Percentiles rank a stretch among this genome's conserved stretches.
Evolutionary conservation across 2,888 invertebrate species (phyloP).

Genomic region (Xylocampa areola): DNA sequence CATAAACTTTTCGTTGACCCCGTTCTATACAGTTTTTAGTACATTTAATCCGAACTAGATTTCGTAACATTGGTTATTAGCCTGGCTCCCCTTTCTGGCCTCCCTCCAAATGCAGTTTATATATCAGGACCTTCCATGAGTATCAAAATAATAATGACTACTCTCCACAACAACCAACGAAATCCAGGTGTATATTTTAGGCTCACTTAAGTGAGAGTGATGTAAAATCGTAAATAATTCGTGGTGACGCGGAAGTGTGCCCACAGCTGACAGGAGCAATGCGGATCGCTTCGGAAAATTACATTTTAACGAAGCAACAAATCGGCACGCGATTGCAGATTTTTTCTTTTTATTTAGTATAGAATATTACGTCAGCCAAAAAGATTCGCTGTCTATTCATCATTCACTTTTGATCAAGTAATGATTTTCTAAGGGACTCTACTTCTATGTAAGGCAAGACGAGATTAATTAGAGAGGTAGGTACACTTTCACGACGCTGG

Average conservation of each 20-base stretch:
- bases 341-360: constrained; percentile 38
- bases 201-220: constrained; percentile 60
- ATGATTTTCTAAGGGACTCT: constrained; percentile 55
- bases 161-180: constrained; percentile 16
- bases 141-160: constrained; percentile 47
- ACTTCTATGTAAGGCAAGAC: constrained; percentile 67
- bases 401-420: constrained; percentile 35
- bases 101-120: constrained; percentile 48
- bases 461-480: constrained; percentile 79
- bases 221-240: constrained; percentile 53
- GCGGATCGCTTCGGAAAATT: constrained; percentile 63
- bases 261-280: constrained; percentile 63
- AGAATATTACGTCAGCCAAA: constrained; percentile 33
- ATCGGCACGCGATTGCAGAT: constrained; percentile 66
- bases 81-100: constrained; percentile 42
- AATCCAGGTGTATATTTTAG: constrained; percentile 49
- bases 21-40: constrained; percentile 33
- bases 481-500: constrained; percentile 76
- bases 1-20: constrained; percentile 52
- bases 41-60: constrained; percentile 34
- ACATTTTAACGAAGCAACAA: constrained; percentile 67
- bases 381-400: constrained; percentile 46
- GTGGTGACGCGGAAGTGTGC: constrained; percentile 65
- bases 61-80: constrained; percentile 24
- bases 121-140: constrained; percentile 43